phyloP scores from a whole-genome alignment of 2,797 vertebrate genomes.

The Tenualosa thibaudeaui region DNA sequence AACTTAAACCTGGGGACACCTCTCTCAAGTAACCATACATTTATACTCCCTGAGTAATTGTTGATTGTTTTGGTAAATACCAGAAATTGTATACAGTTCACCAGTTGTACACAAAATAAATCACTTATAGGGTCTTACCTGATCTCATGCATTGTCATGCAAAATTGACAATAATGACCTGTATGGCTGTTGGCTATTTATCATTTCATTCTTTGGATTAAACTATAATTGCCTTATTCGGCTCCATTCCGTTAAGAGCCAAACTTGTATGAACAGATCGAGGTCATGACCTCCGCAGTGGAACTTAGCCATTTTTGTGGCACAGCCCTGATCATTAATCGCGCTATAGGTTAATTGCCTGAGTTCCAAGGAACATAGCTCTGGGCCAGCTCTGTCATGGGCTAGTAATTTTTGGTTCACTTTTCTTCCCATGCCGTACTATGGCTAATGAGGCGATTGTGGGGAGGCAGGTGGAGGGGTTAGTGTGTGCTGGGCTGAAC shows the following conservation, averaged over 20 bases:
- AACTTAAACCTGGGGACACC: too few species aligned
- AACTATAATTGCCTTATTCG: not conserved
- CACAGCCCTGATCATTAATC: not conserved
- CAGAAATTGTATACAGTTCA: not conserved
- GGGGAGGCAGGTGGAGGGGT: not conserved
- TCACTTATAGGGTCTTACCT: not conserved
- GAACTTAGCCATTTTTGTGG: not conserved
- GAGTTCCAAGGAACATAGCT: not conserved
- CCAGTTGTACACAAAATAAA: not conserved
- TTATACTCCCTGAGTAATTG: not conserved
- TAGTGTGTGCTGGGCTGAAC: not conserved
- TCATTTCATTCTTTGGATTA: not conserved
- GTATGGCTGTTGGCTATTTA: not conserved
- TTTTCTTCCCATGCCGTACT: not conserved
- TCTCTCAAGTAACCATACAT: not conserved
- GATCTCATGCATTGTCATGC: not conserved
- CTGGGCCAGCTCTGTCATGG: not conserved
- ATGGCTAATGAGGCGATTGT: not conserved
- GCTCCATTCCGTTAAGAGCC: not conserved
- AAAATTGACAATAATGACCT: not conserved
- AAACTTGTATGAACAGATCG: not conserved
- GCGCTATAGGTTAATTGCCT: not conserved
- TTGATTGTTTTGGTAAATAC: not conserved
- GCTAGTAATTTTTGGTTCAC: slow-evolving; percentile 4
- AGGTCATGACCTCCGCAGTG: not conserved